Evolutionary conservation across 2,113 vertebrate species (phyloP).

Genomic region (Pachycephala philippinensis): DNA sequence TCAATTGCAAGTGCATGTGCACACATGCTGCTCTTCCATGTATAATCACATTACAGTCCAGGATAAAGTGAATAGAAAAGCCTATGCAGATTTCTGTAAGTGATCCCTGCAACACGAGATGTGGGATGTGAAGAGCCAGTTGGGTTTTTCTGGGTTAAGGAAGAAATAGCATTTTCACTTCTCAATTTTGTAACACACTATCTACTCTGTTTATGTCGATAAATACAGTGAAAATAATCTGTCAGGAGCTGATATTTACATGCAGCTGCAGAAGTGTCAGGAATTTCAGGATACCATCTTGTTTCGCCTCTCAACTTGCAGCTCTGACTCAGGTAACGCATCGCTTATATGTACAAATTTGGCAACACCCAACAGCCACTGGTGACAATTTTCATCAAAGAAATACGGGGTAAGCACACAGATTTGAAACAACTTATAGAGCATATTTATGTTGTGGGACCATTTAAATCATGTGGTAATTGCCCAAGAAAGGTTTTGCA

Average conservation of each 20-base stretch:
- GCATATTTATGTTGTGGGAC: neutral
- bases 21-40: neutral
- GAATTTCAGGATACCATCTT: neutral
- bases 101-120: neutral
- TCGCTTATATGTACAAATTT: neutral
- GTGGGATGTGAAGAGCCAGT: neutral
- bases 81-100: conserved; percentile 13
- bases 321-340: neutral
- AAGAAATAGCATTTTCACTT: neutral
- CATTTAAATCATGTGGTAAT: neutral
- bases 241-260: neutral
- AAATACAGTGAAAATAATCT: neutral
- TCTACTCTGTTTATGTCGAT: neutral
- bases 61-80: neutral
- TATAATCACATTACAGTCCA: neutral
- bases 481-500: neutral
- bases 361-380: neutral
- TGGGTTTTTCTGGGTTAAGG: neutral
- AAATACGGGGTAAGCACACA: rapidly evolving
- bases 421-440: neutral
- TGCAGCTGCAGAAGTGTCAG: neutral
- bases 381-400: neutral
- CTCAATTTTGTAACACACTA: neutral
- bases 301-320: neutral
- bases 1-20: rapidly evolving